Percentiles rank a stretch among this genome's conserved stretches.
phyloP scores from a whole-genome alignment of 2,888 invertebrate species.

The Habrosyne pyritoides region DNA sequence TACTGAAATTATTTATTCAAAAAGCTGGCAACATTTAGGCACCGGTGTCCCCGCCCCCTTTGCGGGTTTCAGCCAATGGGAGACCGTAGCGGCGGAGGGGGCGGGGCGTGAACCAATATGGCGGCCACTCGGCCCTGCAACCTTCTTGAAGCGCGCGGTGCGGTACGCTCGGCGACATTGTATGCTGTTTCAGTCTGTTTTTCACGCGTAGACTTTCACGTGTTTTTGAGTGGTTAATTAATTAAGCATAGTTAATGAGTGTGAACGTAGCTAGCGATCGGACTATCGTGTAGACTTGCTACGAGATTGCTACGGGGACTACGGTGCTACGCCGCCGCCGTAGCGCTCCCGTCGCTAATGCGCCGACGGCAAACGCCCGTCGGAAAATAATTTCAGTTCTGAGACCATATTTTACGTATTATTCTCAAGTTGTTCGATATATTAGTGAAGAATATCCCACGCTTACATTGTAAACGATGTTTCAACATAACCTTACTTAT shows the following conservation, averaged over 20 bases:
- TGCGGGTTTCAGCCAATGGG: conserved; percentile 57
- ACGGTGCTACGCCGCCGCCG: conserved; percentile 25
- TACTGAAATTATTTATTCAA: conserved; percentile 84
- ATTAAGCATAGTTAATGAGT: conserved; percentile 57
- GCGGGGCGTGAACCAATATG: conserved; percentile 77
- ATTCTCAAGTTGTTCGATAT: not conserved
- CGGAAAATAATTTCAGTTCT: conserved; percentile 26
- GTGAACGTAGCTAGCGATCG: conserved; percentile 35
- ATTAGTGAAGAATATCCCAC: not conserved
- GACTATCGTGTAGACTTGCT: conserved; percentile 19
- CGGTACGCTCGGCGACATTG: conserved; percentile 47
- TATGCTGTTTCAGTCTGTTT: conserved; percentile 59
- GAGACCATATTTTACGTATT: conserved; percentile 1
- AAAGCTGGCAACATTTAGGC: conserved; percentile 82
- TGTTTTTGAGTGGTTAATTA: conserved; percentile 54
- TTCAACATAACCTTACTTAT: too few species aligned
- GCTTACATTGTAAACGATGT: not conserved
- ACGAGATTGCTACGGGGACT: conserved; percentile 34
- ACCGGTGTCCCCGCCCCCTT: conserved; percentile 58
- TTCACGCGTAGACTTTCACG: conserved; percentile 56
- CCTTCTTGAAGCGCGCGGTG: conserved; percentile 46
- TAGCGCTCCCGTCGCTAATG: conserved; percentile 25
- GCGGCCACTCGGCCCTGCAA: conserved; percentile 58
- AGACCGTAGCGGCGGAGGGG: conserved; percentile 43
- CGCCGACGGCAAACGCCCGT: conserved; percentile 53